Evolutionary conservation across 2,113 vertebrate species (phyloP), one percentile per base, ranked within the genome.

Genomic region (Bolborhynchus lineola): DNA sequence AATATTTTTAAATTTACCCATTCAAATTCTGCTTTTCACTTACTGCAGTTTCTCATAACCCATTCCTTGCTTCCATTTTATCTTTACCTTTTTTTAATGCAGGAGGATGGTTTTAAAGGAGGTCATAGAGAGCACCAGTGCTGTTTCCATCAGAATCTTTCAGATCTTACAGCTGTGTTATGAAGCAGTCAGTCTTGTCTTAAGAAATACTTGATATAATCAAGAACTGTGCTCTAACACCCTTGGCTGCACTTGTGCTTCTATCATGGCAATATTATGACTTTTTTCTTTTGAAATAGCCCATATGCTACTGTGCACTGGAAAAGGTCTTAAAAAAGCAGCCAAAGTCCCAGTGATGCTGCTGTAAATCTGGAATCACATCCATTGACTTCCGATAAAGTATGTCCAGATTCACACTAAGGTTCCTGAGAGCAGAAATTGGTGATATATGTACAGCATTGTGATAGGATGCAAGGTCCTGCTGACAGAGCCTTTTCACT

Each of bases 141-240:
- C 28, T 89, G 39, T 92, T 97, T 92, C 42, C 47, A 83, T 64
- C 55, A 91, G 50, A 94, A 81, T 83, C 55, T 94, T 89, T 91
- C 90, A 94, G 50, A 87, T 95, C 49, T 83, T 63, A 85, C 63
- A 87, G 74, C 82, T 89, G 70, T 20, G 24, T 94, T 93, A 62
- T 71, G 94, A 92, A 93, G 86, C 77, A 93, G 91, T 93, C 88
- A 82, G 67, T 93, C 82, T 88, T 96, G 85, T 96, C 91, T 95
- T 92, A 94, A 88, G 55, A 63, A 94, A 88, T 94, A 95, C 57
- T 91, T 94, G 64, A 59, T 83, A 80, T 93, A 95, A 97, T 94
- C 90, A 97, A 92, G 85, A 72, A 59, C 74, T 78, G n/a, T 79
- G 35, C 65, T 93, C 67, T 89, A 87, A 93, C 88, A 95, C 80